phyloP scores from a whole-genome alignment of 1,140 invertebrate species.

The Eurosta solidaginis region DNA sequence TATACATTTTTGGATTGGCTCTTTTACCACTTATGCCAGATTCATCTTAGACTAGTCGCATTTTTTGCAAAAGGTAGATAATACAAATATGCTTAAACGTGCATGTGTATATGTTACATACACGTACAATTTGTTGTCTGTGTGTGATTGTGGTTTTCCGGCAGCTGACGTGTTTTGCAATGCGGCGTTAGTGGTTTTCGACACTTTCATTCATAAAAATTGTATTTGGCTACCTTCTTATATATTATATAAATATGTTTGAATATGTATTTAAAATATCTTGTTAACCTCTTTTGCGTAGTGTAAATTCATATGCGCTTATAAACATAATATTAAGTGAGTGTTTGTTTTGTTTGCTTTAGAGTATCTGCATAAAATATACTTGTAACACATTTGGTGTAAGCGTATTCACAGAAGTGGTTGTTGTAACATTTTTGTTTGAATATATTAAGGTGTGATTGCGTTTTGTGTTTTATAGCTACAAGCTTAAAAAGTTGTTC shows the following conservation, averaged over 20 bases:
- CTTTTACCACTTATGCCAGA: too few relatives aligned
- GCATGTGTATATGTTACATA: not conserved
- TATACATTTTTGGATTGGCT: too few relatives aligned
- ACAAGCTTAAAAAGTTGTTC: conserved; percentile 9
- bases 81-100: too few relatives aligned
- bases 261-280: not conserved
- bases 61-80: too few relatives aligned
- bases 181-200: conserved; percentile 15
- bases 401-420: not conserved
- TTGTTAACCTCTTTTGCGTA: not conserved
- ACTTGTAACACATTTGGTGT: not conserved
- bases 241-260: not conserved
- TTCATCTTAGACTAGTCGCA: too few relatives aligned
- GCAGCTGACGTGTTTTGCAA: conserved; percentile 11
- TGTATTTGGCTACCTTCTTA: conserved; percentile 9
- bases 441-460: not conserved
- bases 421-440: not conserved
- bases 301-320: not conserved
- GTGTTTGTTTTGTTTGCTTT: not conserved
- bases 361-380: not conserved
- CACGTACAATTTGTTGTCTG: not conserved
- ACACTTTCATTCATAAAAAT: conserved; percentile 28
- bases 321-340: too few relatives aligned
- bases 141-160: conserved; percentile 28
- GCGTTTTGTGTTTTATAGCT: not conserved